Evolutionary conservation across 2,113 vertebrate genomes (phyloP), one percentile per base, ranked within the genome.

Genomic region (Mobula birostris): DNA sequence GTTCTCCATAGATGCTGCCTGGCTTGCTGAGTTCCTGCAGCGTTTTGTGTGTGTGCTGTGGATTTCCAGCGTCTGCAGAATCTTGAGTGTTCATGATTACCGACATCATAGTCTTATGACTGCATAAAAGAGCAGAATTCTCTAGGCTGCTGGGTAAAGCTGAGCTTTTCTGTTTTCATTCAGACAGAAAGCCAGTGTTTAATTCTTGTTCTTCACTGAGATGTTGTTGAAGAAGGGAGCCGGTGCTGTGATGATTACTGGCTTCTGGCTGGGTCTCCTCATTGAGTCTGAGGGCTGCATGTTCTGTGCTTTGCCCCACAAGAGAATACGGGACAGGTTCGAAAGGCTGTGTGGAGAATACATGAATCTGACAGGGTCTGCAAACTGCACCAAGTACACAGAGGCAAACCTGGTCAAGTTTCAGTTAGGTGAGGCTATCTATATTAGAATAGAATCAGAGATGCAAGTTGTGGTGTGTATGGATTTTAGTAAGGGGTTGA

Each of bases 331-430:
- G 5, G 85, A 63, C 29, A 90, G 85, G 63, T 90, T 90, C 32
- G 85, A 63, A 27, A 66, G 1, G 85, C 85, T 90, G 61, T 90
- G 85, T 2, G 61, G 1, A 7, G 14, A 63, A 17, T 90, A 90
- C 61, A 90, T 66, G 85, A 63, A 9, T 0, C 1, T 90, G 61
- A 29, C 29, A 7, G 85, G 7, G 85, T 32, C 61, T 32, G 14
- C 85, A 12, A 90, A 32, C n/a, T 90, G 85, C 29, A 32, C 61
- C 61, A 32, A 32, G 29, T 32, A 90, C 14, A 32, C 85, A 1
- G 85, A 90, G 11, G 85, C 85, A 90, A n/a, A 90, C 29, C 61
- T 90, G 85, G 63, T 32, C 61, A 68, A 66, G 15, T 90, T 90
- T 90, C 14, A 66, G 21, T 7, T 90, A 17, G 85, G 85, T 90